phyloP scores from a whole-genome alignment of 1,140 invertebrate species.

The Lucilia sericata region DNA sequence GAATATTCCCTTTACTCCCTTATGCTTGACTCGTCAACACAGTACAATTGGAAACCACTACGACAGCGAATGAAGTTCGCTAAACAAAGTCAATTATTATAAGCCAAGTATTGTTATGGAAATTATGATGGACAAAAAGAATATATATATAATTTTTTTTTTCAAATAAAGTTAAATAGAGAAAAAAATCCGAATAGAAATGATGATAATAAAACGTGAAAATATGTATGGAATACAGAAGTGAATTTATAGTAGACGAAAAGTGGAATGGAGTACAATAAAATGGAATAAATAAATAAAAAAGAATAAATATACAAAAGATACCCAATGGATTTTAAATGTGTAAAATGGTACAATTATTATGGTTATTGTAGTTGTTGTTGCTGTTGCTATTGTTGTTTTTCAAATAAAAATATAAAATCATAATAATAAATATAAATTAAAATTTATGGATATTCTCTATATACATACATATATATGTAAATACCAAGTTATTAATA shows the following conservation, averaged over 20 bases:
- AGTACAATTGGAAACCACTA: background rate
- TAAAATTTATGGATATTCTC: background rate
- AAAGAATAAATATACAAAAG: background rate
- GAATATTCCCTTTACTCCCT: background rate
- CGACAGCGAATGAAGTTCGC: background rate
- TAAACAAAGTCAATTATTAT: conserved; percentile 26
- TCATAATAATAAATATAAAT: background rate
- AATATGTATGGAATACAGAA: background rate
- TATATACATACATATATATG: background rate
- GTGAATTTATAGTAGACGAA: background rate
- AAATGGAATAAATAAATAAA: background rate
- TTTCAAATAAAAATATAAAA: background rate
- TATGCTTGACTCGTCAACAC: background rate
- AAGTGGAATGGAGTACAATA: background rate
- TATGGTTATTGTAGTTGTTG: background rate
- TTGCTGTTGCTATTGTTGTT: background rate
- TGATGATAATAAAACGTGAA: conserved; percentile 18
- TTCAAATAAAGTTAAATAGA: background rate
- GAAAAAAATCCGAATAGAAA: background rate
- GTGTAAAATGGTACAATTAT: background rate
- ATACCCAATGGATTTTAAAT: conserved; percentile 1
- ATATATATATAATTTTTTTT: background rate
- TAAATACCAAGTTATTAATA: background rate
- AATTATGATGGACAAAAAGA: background rate
- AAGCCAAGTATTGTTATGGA: conserved; percentile 21